phyloP scores from a whole-genome alignment of 2,113 vertebrate species.

The Melanotaenia duboulayi region DNA sequence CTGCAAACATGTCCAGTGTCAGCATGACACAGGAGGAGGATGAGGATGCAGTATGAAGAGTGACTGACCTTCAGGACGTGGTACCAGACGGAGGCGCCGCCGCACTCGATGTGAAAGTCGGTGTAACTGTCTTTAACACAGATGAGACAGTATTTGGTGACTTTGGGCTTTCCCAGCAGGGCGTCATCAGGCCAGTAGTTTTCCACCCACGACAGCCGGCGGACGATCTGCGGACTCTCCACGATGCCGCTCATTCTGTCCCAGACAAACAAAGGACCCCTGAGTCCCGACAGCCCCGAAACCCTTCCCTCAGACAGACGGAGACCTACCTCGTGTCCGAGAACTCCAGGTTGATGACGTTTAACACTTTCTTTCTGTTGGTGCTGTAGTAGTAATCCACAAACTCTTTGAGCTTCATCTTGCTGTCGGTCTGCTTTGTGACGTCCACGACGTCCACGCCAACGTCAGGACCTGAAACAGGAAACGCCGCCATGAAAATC shows the following conservation, averaged over 20 bases:
- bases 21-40: neutral
- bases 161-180: constrained; percentile 95
- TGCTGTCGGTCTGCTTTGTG: constrained; percentile 95
- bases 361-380: constrained; percentile 96
- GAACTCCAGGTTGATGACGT: constrained; percentile 95
- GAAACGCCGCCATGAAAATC: neutral
- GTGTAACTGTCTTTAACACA: constrained; percentile 99
- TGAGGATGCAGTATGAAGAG: neutral
- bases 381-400: constrained; percentile 99
- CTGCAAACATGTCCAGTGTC: constrained; percentile 74
- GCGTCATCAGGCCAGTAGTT: constrained; percentile 98
- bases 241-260: constrained; percentile 95
- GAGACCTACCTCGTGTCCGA: constrained; percentile 89
- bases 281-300: neutral
- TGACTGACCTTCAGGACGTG: constrained; percentile 91
- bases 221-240: constrained; percentile 94
- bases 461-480: constrained; percentile 88
- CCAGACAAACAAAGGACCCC: constrained; percentile 25
- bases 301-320: no score
- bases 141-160: constrained; percentile 97
- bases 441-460: constrained; percentile 95
- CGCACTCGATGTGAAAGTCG: constrained; percentile 96
- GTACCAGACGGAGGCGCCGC: constrained; percentile 96
- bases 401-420: constrained; percentile 99
- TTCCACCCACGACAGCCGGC: constrained; percentile 94